These are phyloP conservation scores for Apodemus sylvaticus DNA, from an alignment of 2,113 vertebrate species.

Conservation along the genomic window DNA sequence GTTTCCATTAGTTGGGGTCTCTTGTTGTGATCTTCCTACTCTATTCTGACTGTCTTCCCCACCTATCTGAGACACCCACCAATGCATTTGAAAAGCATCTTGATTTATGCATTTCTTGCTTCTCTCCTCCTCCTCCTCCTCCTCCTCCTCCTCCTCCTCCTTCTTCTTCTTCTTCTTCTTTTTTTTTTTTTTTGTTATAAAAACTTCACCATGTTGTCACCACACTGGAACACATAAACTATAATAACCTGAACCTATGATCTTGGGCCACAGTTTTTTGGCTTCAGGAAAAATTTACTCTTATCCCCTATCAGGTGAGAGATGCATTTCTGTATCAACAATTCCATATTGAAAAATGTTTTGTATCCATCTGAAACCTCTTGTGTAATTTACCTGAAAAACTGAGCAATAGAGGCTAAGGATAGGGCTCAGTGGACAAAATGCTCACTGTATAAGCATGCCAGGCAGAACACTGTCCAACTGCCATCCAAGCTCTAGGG, in stretches of 20 bases:
- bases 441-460: background rate
- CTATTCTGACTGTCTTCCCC: background rate
- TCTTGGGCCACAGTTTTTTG: background rate
- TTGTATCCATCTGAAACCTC: background rate
- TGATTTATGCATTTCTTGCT: background rate
- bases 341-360: background rate
- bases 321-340: background rate
- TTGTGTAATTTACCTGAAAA: background rate
- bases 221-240: background rate
- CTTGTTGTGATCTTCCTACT: background rate
- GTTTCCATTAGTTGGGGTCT: background rate
- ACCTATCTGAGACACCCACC: background rate
- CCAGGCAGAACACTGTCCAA: background rate
- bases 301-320: background rate
- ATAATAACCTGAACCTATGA: background rate
- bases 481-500: background rate
- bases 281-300: background rate
- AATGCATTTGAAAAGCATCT: background rate
- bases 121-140: no score
- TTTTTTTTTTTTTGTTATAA: background rate
- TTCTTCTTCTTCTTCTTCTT: no score
- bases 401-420: background rate
- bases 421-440: background rate
- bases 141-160: no score
- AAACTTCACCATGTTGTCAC: background rate